A percentile compares a stretch with the other conserved stretches of the same genome.
These are phyloP conservation scores for Lepidocolaptes lacrymiger DNA, from an alignment of 2,797 vertebrate species.

Conservation along the genomic window DNA sequence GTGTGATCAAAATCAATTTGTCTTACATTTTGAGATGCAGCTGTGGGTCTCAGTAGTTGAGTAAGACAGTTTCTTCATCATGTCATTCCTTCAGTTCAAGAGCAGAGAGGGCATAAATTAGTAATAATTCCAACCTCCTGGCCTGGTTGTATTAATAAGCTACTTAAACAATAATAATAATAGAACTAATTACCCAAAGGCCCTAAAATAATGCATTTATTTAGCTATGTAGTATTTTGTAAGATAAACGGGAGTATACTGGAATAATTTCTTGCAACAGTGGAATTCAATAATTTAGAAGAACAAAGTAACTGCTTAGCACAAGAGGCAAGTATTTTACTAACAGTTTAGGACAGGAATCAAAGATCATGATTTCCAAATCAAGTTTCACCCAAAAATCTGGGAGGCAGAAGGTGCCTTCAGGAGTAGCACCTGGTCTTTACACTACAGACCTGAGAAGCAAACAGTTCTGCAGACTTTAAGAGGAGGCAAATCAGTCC, in stretches of 20 bases:
- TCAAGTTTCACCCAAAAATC: neutral
- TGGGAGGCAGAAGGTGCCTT: neutral
- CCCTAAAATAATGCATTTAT: neutral
- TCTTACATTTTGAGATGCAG: neutral
- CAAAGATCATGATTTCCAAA: neutral
- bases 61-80: neutral
- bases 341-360: neutral
- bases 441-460: neutral
- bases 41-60: neutral
- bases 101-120: neutral
- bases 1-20: neutral
- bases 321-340: neutral
- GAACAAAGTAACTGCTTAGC: neutral
- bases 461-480: neutral
- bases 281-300: neutral
- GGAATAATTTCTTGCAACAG: neutral
- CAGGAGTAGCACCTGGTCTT: neutral
- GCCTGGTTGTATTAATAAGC: neutral
- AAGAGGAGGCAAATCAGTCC: neutral
- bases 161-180: neutral
- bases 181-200: neutral
- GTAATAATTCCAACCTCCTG: neutral
- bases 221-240: neutral
- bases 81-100: neutral
- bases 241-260: neutral